Base-by-base conservation (phyloP, 2,113 vertebrate species). In the Myotis davidii region DNA sequence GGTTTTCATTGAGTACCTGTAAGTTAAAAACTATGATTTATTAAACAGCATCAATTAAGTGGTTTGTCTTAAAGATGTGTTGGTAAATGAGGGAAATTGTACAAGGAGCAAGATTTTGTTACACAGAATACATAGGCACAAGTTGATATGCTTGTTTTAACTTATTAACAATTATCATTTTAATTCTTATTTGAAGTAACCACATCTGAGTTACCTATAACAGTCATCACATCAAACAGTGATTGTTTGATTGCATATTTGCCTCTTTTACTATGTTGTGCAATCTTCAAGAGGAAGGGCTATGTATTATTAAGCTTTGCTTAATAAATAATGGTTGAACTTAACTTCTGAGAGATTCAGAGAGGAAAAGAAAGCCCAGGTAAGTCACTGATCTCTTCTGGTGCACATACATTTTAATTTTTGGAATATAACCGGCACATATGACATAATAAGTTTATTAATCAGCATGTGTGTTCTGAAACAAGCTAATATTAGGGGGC, bases 61-160 rank as follows among this genome's bases (percentile, higher is more conserved):
- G 45, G 11, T 69, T 81, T 93, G 59, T 87, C 39, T 72, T 85
- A 74, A 72, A 32, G 54, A 45, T 52, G 29, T 81, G 34, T 67
- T 95, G 48, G 14, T 87, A 84, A 65, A 27, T 50, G 21, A 65
- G 37, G 7, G 13, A 59, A 85, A 56, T 92, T 90, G 9, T 81
- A 70, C 52, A 67, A 90, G n/a, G 27, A 67, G 1, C 9, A 74
- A 59, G 42, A 88, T 83, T 87, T 88, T 88, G 48, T 65, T 59
- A 91, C 56, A 10, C 23, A 21, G 61, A 65, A 39, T 23, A 67
- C 2, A 11, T 27, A 72, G 18, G 10, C 32, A 72, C 3, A 17
- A 20, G 23, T 65, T 85, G n/a, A 48, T 78, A 42, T 73, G 85
- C 37, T 82, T 78, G 20, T 88, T 73, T 95, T 94, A n/a, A 48